A percentile compares a stretch with the other conserved stretches of the same genome.
Evolutionary conservation across 1,140 invertebrate species (phyloP).

Genomic region (Meteorus sp.): DNA sequence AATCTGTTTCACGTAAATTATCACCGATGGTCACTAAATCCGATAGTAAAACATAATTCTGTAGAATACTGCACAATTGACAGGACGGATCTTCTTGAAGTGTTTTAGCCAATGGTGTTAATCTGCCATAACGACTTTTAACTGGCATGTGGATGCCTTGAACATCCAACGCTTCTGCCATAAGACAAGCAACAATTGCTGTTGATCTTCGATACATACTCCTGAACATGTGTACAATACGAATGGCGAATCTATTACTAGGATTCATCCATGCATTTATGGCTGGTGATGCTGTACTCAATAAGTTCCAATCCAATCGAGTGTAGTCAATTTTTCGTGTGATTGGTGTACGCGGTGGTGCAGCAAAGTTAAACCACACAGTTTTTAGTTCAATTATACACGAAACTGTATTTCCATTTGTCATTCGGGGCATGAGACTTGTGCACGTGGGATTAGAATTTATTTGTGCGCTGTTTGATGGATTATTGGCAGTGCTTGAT

Average conservation of each 20-base stretch:
- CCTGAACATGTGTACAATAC: conserved; percentile 77
- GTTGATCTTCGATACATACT: conserved; percentile 76
- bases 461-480: conserved; percentile 55
- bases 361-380: conserved; percentile 97
- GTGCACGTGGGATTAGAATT: conserved; percentile 41
- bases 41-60: conserved; percentile 80
- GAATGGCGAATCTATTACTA: conserved; percentile 82
- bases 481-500: conserved; percentile 17
- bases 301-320: conserved; percentile 91
- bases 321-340: conserved; percentile 95
- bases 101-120: conserved; percentile 86
- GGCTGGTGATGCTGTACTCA: conserved; percentile 93
- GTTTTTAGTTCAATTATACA: conserved; percentile 85
- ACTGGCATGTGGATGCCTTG: conserved; percentile 80
- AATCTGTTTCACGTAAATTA: conserved; percentile 79
- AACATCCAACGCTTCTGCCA: conserved; percentile 90
- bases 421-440: conserved; percentile 42
- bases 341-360: conserved; percentile 90
- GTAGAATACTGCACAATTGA: conserved; percentile 87
- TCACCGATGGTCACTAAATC: conserved; percentile 77
- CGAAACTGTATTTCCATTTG: conserved; percentile 72
- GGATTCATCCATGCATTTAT: conserved; percentile 98
- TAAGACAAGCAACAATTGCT: conserved; percentile 89
- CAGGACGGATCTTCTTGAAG: conserved; percentile 95
- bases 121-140: conserved; percentile 89